Conservation (phyloP, 2,888 invertebrate genomes). For the Abrostola tripartita region DNA sequence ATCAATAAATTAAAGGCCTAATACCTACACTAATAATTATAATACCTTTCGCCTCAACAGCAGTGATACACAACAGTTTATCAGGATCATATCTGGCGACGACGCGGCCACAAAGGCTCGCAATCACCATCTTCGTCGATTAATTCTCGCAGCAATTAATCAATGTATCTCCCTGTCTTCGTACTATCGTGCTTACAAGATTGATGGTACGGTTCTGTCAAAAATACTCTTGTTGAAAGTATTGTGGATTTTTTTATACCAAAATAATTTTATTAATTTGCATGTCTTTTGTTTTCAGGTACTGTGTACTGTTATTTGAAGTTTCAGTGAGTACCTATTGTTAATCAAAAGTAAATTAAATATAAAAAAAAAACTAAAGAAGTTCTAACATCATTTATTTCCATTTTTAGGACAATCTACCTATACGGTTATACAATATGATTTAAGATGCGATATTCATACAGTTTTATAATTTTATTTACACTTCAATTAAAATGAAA, state of each 20-base stretch:
- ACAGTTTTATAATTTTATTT: too few relatives aligned
- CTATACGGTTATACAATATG: too few relatives aligned
- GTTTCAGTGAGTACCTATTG: neutral
- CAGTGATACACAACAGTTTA: constrained; percentile 24
- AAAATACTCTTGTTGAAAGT: constrained; percentile 23
- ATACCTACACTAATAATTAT: neutral
- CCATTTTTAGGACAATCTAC: too few relatives aligned
- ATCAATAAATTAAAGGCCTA: neutral
- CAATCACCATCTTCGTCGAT: constrained; percentile 43
- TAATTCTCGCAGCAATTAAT: constrained; percentile 57
- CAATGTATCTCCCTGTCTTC: constrained; percentile 41
- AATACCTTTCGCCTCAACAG: constrained; percentile 13
- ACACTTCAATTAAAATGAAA: too few relatives aligned
- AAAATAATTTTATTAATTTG: neutral
- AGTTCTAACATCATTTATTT: too few relatives aligned
- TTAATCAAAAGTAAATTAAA: constrained; percentile 3
- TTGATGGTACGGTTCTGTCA: constrained; percentile 27
- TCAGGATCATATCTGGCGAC: constrained; percentile 47
- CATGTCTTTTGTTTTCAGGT: constrained; percentile 22
- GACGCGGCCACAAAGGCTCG: constrained; percentile 47
- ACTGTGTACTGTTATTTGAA: constrained; percentile 9
- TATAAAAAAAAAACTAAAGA: neutral
- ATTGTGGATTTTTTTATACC: neutral
- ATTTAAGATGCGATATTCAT: too few relatives aligned
- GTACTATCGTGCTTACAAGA: constrained; percentile 25